Evolutionary conservation across 2,113 vertebrate genomes (phyloP), one percentile per base, ranked within the genome.

Genomic region (Poicephalus meyeri): DNA sequence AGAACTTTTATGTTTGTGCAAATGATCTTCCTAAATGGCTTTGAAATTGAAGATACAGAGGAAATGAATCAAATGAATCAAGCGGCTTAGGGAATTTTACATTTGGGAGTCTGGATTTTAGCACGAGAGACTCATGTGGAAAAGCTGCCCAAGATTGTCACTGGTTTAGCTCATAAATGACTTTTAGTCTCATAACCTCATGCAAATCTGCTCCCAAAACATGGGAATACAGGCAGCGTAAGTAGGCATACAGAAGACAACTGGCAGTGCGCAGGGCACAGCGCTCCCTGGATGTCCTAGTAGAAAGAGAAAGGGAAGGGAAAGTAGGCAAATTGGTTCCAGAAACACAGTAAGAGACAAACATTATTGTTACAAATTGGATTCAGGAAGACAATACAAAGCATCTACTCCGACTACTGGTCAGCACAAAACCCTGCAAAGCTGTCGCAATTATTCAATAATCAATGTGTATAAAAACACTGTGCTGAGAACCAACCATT

Each of bases 291-390:
- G 85, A 42, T 41, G 72, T 15, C 65, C 39, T 3, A 10, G 56
- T 3, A 68, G 33, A 68, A 77, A 26, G 72, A 69, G 80, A 66
- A 63, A 60, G 39, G 61, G n/a, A 85, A 93, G 49, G 42, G n/a
- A 90, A 91, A 95, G 80, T 29, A 76, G 64, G 56, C 56, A 90
- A 90, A 93, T 64, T 81, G 83, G 16, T 88, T 92, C 90, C 90
- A 95, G 90, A 93, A 83, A 68, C 76, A 69, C 72, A 86, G 69
- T 18, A 55, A 87, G 68, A 94, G 55, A 77, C 93, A 93, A 95
- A 71, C 64, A 93, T 89, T 35, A 88, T 73, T 89, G 72, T 88
- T 91, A 91, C 60, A 86, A 94, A 94, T 60, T 83, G 76, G 60
- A 91, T 77, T 91, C 72, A 86, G 79, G 79, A 91, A 91, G 64